Base-by-base conservation (phyloP, 2,797 vertebrate genomes). In the Alca torda region DNA sequence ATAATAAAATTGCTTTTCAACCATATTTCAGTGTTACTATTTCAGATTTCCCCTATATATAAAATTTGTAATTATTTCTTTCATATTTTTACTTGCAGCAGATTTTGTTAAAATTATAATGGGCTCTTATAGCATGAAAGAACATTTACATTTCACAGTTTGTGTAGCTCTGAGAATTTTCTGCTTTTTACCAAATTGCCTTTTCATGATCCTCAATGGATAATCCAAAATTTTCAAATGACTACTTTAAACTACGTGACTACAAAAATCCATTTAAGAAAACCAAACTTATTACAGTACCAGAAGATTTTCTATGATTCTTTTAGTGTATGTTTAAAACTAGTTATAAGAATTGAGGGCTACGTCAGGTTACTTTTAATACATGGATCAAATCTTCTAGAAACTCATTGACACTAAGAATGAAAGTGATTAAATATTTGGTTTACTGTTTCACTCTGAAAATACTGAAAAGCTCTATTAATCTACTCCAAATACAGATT, bases 61-160 rank as follows among this genome's bases (percentile, higher is more conserved):
- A 93, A 82, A 87, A 84, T 4, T 54, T 51, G 11, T 20, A 93
- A 92, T 89, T 70, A 82, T 83, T 91, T 89, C 39, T 91, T 78
- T 90, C 43, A 43, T 60, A 78, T 43, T 91, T 95, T 89, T 48
- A 57, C 43, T 75, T 84, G 24, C 35, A 51, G 25, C 6, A 68
- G 31, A 46, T 74, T 82, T 67, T 84, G 26, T 48, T 30, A 10
- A 78, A 87, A 72, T 72, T 87, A 28, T 48, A 87, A 84, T 56
- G 30, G 26, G 3, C 19, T 33, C 73, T 87, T 88, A 53, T 60
- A 68, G 6, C 68, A 48, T 24, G 33, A 82, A 87, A 37, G 64
- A 68, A 68, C 35, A 79, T 84, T 94, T 37, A 1, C 10, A 80
- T 92, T 94, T 93, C n/a, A 41, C 33, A 86, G 25, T 81, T 67